phyloP scores from a whole-genome alignment of 2,888 invertebrate genomes.

The Leptura quadrifasciata region DNA sequence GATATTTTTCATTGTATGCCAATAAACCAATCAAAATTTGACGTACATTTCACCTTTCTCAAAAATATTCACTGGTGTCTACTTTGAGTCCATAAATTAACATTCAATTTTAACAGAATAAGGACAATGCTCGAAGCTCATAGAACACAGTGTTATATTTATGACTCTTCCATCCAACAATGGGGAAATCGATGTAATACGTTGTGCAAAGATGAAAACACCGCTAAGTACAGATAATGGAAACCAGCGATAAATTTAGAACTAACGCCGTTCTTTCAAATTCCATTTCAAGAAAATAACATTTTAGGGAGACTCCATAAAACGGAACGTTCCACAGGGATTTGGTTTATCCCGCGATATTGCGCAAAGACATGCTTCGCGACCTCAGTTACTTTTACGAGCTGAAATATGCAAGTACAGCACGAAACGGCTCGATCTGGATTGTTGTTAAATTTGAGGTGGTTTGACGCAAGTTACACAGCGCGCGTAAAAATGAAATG shows the following conservation, averaged over 20 bases:
- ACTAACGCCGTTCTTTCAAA: background rate
- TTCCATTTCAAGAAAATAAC: constrained; percentile 1
- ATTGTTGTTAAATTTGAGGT: background rate
- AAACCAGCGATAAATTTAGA: constrained; percentile 19
- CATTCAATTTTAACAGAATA: background rate
- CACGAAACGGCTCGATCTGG: background rate
- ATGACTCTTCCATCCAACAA: background rate
- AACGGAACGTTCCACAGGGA: background rate
- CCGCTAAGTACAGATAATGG: constrained; percentile 21
- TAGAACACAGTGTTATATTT: background rate
- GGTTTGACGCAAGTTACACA: too few relatives aligned
- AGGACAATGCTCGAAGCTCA: background rate
- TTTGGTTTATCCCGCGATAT: background rate
- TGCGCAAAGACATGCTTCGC: background rate
- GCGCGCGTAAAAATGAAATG: too few relatives aligned
- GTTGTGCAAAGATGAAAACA: background rate
- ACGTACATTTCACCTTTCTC: too few relatives aligned
- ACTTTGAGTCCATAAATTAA: constrained; percentile 1
- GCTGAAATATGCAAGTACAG: background rate
- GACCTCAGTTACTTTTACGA: background rate
- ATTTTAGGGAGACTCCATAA: background rate
- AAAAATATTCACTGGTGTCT: background rate
- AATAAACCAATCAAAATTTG: too few relatives aligned
- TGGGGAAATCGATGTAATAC: background rate
- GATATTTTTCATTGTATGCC: too few relatives aligned